Evolutionary conservation across 1,140 invertebrate genomes (phyloP), one percentile per base, ranked within the genome.

Genomic region (Diploscapter pachys): DNA sequence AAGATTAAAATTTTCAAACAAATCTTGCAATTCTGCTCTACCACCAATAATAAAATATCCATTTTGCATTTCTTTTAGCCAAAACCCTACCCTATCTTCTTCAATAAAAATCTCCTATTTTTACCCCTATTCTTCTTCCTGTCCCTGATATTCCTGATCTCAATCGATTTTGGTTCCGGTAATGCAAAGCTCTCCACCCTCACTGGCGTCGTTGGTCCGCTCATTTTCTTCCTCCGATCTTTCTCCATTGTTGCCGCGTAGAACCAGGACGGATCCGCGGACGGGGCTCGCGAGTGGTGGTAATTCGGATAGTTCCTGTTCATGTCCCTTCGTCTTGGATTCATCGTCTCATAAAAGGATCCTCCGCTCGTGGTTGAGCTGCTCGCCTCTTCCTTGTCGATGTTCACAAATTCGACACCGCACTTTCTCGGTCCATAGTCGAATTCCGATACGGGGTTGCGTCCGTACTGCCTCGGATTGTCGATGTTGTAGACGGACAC

Each of bases 131-230:
- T 62, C 9, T 48, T 72, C 5, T n/a, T 31, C 4, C 54, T n/a
- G 5, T 52, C 55, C 6, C 4, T 59, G 31, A 71, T 59, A 11
- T 59, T 31, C 57, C 57, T 59, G 9, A 11, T 31, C 57, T 11
- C 9, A 59, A 59, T 59, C 57, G 31, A 31, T 59, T 59, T 51
- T 53, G 66, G 66, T 55, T 68, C 66, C 66, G 66, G 66, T 9
- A 68, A 52, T 6, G 66, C 66, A 52, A 68, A 68, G 66, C 66
- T 68, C 51, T 68, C 52, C 8, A 68, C 56, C 66, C 66, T 8
- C 6, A 68, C 66, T 6, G 66, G 66, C 6, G 11, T 50, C 52
- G 52, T 50, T 11, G 9, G 9, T 6, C 11, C 51, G 48, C 5
- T 9, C 11, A 9, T 68, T 53, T 55, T 68, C 52, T 68, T 68